phyloP scores from a whole-genome alignment of 2,797 vertebrate genomes.

The Centropyge bicolor region DNA sequence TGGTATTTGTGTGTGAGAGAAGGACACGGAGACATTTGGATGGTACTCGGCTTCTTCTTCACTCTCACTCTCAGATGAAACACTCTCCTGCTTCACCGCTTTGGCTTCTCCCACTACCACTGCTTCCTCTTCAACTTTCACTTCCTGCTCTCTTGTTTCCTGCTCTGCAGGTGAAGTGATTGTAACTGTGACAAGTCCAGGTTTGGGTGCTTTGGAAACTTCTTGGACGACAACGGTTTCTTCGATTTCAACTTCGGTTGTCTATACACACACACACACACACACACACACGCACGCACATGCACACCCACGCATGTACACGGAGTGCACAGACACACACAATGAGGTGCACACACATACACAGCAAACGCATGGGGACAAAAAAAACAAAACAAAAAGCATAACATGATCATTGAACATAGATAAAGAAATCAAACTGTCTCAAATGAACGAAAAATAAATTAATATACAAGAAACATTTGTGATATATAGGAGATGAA shows the following conservation, averaged over 20 bases:
- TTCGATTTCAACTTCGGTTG: slow-evolving; percentile 94
- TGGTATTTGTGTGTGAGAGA: slow-evolving; percentile 86
- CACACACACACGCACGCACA: slow-evolving; percentile 76
- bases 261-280: slow-evolving; percentile 82
- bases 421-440: slow-evolving; percentile 72
- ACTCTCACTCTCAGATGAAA: slow-evolving; percentile 92
- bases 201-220: slow-evolving; percentile 85
- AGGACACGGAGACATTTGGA: slow-evolving; percentile 82
- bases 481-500: slow-evolving; percentile 58
- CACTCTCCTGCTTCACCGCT: slow-evolving; percentile 62
- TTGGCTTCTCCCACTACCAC: slow-evolving; percentile 41
- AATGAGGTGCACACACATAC: slow-evolving; percentile 69
- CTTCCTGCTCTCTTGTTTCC: slow-evolving; percentile 59
- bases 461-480: slow-evolving; percentile 42
- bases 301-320: slow-evolving; percentile 64
- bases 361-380: slow-evolving; percentile 81
- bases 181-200: slow-evolving; percentile 54
- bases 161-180: slow-evolving; percentile 28
- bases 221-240: slow-evolving; percentile 92
- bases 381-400: slow-evolving; percentile 74
- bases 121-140: slow-evolving; percentile 41
- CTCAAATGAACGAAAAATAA: slow-evolving; percentile 41
- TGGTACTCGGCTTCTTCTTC: slow-evolving; percentile 95
- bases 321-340: slow-evolving; percentile 72
- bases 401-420: slow-evolving; percentile 85